phyloP scores from a whole-genome alignment of 2,797 vertebrate species.

The Takifugu rubripes region DNA sequence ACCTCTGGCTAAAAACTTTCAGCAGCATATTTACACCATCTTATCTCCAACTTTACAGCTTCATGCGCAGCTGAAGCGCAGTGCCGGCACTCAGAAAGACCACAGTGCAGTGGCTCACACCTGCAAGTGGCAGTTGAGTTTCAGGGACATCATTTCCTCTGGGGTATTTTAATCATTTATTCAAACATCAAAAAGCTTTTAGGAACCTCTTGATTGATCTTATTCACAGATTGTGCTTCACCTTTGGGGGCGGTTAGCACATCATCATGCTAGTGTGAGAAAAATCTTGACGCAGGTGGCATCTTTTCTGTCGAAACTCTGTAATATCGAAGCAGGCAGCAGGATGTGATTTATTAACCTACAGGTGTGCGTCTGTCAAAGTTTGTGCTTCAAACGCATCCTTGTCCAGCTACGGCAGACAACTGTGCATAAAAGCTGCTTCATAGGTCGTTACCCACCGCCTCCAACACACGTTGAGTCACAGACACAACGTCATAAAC shows the following conservation, averaged over 20 bases:
- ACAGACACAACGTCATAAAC: neutral
- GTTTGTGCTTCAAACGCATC: slow-evolving; percentile 9
- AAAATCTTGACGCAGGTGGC: slow-evolving; percentile 16
- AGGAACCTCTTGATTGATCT: slow-evolving; percentile 16
- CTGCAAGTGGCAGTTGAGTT: slow-evolving; percentile 3
- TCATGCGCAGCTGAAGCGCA: slow-evolving; percentile 1
- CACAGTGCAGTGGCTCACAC: too few species aligned
- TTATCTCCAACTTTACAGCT: neutral
- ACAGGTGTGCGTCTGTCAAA: slow-evolving; percentile 18
- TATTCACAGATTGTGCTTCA: slow-evolving; percentile 21
- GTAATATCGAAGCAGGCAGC: slow-evolving; percentile 27
- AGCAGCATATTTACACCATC: slow-evolving; percentile 2
- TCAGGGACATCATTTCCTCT: slow-evolving; percentile 15
- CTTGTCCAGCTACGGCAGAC: slow-evolving; percentile 6
- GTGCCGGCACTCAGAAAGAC: too few species aligned
- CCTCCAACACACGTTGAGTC: slow-evolving; percentile 17
- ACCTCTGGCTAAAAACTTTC: neutral
- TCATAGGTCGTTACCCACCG: slow-evolving; percentile 6
- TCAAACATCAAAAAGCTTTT: slow-evolving; percentile 1
- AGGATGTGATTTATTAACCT: slow-evolving; percentile 57
- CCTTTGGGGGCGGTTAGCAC: slow-evolving; percentile 23
- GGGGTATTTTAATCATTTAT: neutral
- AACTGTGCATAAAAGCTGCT: slow-evolving; percentile 2
- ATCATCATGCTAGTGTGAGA: slow-evolving; percentile 20
- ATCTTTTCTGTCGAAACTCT: slow-evolving; percentile 33